Percentiles rank a stretch among this genome's conserved stretches.
These are phyloP conservation scores for Champsocephalus gunnari DNA, from an alignment of 2,797 vertebrate genomes.

Conservation along the genomic window DNA sequence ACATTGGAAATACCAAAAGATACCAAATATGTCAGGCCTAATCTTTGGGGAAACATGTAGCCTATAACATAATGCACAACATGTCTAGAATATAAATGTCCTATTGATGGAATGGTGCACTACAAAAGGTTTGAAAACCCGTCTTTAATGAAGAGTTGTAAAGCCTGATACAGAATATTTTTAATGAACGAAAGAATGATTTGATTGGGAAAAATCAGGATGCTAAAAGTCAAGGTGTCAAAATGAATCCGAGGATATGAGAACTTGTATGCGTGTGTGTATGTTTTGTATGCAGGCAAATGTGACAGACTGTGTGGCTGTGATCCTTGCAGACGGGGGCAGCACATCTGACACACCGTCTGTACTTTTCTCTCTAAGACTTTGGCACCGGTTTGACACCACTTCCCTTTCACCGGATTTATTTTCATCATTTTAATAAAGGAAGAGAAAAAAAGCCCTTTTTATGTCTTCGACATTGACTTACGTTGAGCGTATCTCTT, in stretches of 20 bases:
- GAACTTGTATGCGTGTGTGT: not conserved
- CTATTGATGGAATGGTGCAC: no score
- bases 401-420: not conserved
- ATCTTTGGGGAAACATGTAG: no score
- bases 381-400: not conserved
- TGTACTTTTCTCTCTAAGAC: slow-evolving; percentile 16
- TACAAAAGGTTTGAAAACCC: no score
- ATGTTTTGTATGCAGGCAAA: slow-evolving; percentile 16
- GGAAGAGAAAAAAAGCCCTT: not conserved
- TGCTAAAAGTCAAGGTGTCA: not conserved
- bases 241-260: not conserved
- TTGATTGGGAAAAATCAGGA: not conserved
- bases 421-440: not conserved
- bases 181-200: not conserved
- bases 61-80: no score
- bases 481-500: not conserved
- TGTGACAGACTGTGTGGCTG: slow-evolving; percentile 40
- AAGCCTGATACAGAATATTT: not conserved
- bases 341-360: slow-evolving; percentile 29
- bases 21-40: no score
- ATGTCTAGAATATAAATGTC: no score
- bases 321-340: slow-evolving; percentile 20
- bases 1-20: no score
- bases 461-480: not conserved
- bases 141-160: no score